Conservation (phyloP, 2,797 vertebrate species). For the Rhinophrynus dorsalis region DNA sequence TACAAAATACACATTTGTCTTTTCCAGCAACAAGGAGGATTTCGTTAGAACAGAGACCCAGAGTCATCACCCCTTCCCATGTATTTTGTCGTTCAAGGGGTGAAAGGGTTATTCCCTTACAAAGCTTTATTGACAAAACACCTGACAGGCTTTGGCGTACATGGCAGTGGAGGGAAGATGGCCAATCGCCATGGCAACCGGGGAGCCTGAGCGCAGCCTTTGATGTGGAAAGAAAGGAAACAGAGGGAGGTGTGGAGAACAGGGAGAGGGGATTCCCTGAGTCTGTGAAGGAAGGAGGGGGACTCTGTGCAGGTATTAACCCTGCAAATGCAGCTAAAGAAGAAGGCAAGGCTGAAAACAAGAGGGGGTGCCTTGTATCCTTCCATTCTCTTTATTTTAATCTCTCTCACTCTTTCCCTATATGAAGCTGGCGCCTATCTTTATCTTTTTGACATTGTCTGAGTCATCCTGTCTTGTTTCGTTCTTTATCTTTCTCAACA, state of each 20-base stretch:
- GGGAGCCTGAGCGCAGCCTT: conserved; percentile 40
- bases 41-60: no score
- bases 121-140: conserved; percentile 48
- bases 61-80: no score
- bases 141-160: conserved; percentile 28
- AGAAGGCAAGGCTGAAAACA: no score
- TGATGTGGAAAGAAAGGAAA: conserved; percentile 31
- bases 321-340: no score
- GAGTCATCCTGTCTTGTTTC: neutral
- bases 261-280: conserved; percentile 20
- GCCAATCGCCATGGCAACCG: conserved; percentile 54
- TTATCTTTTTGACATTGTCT: neutral
- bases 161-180: conserved; percentile 27
- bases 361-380: no score
- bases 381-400: neutral
- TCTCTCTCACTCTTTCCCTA: neutral
- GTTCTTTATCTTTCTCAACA: neutral
- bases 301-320: conserved; percentile 29
- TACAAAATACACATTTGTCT: no score
- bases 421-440: no score
- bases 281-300: neutral
- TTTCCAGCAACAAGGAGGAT: no score
- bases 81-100: no score
- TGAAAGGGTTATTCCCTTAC: no score
- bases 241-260: conserved; percentile 1